Evolutionary conservation across 2,113 vertebrate species (phyloP), one percentile per base, ranked within the genome.

Genomic region (Neotoma lepida): DNA sequence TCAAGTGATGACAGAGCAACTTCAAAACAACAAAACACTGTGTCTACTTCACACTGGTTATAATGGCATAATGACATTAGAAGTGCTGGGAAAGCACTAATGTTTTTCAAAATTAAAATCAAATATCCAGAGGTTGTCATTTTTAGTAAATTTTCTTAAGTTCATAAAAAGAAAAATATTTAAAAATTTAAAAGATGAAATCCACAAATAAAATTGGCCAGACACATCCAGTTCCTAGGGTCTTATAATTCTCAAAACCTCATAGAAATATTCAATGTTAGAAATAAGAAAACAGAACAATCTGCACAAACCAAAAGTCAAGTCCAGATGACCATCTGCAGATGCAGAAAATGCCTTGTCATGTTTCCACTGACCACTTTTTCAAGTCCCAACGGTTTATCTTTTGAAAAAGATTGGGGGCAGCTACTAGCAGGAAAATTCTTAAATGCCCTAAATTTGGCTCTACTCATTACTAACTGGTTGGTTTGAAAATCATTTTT

Each of bases 371-470:
- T 71, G 86, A 66, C 46, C 49, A 44, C 64, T 66, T 90, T 96
- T 94, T 87, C 77, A 96, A 82, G 95, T 96, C 90, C 77, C 91
- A 28, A 35, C 88, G 80, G 91, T 94, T 91, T 89, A 77, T 88
- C 95, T 94, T 94, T 44, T 94, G 91, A 85, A 76, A 87, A 89
- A 76, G 91, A 91, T 82, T 63, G 44, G 63, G 82, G 18, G 33
- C 56, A 91, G 51, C 63, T 64, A 94, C 70, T 88, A 20, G 73
- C 15, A 88, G 49, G 46, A 18, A 80, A 71, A 41, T 84, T 20
- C 58, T 71, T 63, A 94, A 82, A 90, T 33, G 88, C 56, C 91
- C 56, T 84, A 39, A 80, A 56, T 22, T 63, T 91, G 73, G 30
- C 26, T 41, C 35, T 89, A 46, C 18, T 86, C 41, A 22, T 84